These are phyloP conservation scores for Suillia variegata DNA, from an alignment of 2,888 invertebrate genomes.

Conservation along the genomic window DNA sequence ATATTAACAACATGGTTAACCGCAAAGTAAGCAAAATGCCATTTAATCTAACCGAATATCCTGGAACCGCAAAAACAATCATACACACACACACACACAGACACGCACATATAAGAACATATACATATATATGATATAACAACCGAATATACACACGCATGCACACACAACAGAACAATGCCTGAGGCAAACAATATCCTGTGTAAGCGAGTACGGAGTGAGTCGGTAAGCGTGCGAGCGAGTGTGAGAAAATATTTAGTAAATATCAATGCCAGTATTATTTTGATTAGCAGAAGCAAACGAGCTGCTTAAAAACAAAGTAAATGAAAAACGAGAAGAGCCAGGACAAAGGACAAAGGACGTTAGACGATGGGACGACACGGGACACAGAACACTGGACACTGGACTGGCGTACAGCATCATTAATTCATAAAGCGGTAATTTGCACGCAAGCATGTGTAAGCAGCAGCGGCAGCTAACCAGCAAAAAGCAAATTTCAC, in stretches of 20 bases:
- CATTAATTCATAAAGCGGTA: conserved; percentile 44
- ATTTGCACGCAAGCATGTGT: conserved; percentile 29
- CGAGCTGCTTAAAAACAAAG: neutral
- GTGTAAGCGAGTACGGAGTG: neutral
- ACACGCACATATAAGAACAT: no score
- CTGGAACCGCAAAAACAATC: no score
- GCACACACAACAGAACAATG: conserved; percentile 14
- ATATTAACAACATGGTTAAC: conserved; percentile 43
- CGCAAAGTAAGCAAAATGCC: conserved; percentile 45
- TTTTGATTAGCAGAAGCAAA: neutral
- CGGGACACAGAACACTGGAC: neutral
- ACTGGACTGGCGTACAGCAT: conserved; percentile 27
- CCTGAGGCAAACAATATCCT: conserved; percentile 19
- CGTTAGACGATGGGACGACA: neutral
- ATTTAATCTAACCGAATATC: conserved; percentile 42
- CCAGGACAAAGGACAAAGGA: neutral
- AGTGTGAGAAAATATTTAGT: neutral
- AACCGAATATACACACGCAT: conserved; percentile 24
- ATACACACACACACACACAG: no score
- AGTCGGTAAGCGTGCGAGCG: neutral
- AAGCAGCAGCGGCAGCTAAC: no score
- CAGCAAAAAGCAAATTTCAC: no score
- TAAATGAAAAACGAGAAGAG: neutral
- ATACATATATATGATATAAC: no score
- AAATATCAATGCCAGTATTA: neutral